phyloP scores from a whole-genome alignment of 2,888 invertebrate genomes.

The Xestia c-nigrum region DNA sequence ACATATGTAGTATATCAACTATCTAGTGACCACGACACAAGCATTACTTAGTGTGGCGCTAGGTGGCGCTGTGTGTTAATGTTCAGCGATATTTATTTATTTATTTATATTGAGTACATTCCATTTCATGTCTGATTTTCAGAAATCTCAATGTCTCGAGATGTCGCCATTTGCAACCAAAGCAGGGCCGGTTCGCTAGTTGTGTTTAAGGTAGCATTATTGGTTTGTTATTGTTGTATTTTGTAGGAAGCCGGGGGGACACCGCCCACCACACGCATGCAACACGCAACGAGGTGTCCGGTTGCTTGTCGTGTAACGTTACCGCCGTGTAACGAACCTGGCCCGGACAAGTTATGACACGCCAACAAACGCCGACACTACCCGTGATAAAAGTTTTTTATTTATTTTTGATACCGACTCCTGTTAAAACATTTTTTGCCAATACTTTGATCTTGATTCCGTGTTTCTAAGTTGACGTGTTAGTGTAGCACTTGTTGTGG shows the following conservation, averaged over 20 bases:
- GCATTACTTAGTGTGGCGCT: no score
- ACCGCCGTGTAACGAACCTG: slow-evolving; percentile 81
- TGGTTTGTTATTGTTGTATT: slow-evolving; percentile 68
- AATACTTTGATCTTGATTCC: slow-evolving; percentile 47
- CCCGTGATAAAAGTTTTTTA: slow-evolving; percentile 74
- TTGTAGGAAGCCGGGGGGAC: slow-evolving; percentile 57
- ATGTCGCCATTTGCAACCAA: neutral
- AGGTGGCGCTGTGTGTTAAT: no score
- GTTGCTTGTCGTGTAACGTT: slow-evolving; percentile 83
- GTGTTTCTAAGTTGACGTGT: slow-evolving; percentile 31
- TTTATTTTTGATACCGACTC: slow-evolving; percentile 77
- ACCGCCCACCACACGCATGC: slow-evolving; percentile 77
- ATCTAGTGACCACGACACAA: no score
- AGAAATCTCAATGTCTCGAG: neutral
- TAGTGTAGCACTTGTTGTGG: slow-evolving; percentile 5
- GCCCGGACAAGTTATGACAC: slow-evolving; percentile 86
- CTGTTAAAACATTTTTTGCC: slow-evolving; percentile 53
- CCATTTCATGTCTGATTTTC: neutral
- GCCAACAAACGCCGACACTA: slow-evolving; percentile 83
- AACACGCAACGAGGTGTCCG: slow-evolving; percentile 84
- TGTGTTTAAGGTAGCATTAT: slow-evolving; percentile 66
- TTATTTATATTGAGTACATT: no score
- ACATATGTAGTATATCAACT: no score
- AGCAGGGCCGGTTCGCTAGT: neutral
- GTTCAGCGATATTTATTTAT: no score